phyloP scores from a whole-genome alignment of 1,140 invertebrate genomes.

The Nomia melanderi region DNA sequence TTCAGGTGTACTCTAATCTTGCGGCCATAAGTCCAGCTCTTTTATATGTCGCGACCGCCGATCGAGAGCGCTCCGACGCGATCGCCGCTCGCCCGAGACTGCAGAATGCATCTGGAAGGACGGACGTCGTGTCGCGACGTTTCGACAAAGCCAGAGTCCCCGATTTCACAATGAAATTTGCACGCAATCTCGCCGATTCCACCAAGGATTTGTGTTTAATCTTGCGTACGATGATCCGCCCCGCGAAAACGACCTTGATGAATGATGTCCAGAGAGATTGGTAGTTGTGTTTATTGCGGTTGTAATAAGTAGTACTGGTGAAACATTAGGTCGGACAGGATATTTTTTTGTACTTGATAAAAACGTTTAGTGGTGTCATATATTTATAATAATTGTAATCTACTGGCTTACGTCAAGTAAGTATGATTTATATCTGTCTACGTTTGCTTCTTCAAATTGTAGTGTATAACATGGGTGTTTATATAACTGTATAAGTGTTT shows the following conservation, averaged over 20 bases:
- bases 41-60: conserved; percentile 70
- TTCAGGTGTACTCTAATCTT: conserved; percentile 67
- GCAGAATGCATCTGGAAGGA: conserved; percentile 55
- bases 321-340: too few species aligned
- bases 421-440: too few species aligned
- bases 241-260: not conserved
- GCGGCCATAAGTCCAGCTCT: conserved; percentile 56
- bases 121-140: conserved; percentile 32
- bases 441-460: too few species aligned
- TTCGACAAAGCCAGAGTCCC: conserved; percentile 50
- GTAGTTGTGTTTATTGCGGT: too few species aligned
- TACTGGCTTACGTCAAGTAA: too few species aligned
- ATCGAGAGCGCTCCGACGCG: conserved; percentile 41
- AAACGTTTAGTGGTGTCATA: too few species aligned
- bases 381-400: too few species aligned
- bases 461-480: too few species aligned
- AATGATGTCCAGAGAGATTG: too few species aligned
- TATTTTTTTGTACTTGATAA: too few species aligned
- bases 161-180: conserved; percentile 39
- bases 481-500: too few species aligned
- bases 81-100: conserved; percentile 52
- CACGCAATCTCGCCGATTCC: conserved; percentile 37
- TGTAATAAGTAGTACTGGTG: too few species aligned
- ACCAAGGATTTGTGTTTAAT: conserved; percentile 3
- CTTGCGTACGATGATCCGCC: not conserved